A percentile compares a stretch with the other conserved stretches of the same genome.
These are phyloP conservation scores for Schizopygopsis pylzovi DNA, from an alignment of 2,797 vertebrate species.

Conservation along the genomic window DNA sequence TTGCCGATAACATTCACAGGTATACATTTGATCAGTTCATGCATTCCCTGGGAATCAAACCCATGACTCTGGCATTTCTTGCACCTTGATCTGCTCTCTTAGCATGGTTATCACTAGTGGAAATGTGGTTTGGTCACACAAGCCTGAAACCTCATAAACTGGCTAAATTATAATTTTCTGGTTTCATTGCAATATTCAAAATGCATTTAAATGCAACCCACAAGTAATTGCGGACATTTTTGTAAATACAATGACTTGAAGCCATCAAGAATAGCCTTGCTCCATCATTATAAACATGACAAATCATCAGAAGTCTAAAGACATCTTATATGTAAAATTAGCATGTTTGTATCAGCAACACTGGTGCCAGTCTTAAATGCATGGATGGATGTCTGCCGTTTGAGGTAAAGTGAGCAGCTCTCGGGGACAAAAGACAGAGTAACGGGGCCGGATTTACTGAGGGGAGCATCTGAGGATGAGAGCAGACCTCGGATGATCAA, in stretches of 20 bases:
- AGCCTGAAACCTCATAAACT: not conserved
- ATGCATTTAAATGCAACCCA: not conserved
- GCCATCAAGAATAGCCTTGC: not conserved
- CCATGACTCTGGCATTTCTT: not conserved
- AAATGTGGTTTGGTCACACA: not conserved
- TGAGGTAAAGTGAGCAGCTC: not conserved
- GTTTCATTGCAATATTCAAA: not conserved
- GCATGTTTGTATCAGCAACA: not conserved
- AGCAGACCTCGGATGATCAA: slow-evolving; percentile 37
- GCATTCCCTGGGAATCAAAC: no score
- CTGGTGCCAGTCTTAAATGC: not conserved
- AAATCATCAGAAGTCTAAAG: not conserved
- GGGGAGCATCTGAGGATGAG: slow-evolving; percentile 17
- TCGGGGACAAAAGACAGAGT: slow-evolving; percentile 32
- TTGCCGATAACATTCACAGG: not conserved
- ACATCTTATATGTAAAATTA: not conserved
- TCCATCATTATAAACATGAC: not conserved
- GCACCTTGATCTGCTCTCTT: not conserved
- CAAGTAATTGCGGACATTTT: not conserved
- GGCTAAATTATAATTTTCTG: not conserved
- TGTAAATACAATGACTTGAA: not conserved
- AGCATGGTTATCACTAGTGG: not conserved
- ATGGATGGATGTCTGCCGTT: not conserved
- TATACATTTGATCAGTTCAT: not conserved
- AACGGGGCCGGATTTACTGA: slow-evolving; percentile 16